These are phyloP conservation scores for Lepilemur septentrionalis DNA, from an alignment of 2,797 vertebrate species.

Conservation along the genomic window DNA sequence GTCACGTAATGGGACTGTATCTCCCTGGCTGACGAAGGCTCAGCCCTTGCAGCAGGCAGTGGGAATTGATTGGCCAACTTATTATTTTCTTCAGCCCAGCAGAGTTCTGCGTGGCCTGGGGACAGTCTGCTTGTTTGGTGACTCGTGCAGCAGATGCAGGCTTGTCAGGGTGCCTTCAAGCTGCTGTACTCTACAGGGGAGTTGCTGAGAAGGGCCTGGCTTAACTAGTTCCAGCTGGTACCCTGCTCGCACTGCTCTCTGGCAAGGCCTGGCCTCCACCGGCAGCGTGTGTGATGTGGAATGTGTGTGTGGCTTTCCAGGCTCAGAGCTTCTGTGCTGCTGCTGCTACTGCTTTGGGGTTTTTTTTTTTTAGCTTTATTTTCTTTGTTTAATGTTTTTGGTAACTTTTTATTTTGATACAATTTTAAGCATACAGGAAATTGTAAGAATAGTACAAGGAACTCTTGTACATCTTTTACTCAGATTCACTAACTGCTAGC, in stretches of 20 bases:
- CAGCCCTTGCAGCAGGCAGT: background rate
- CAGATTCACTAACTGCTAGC: background rate
- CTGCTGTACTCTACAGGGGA: background rate
- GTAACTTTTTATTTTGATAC: conserved; percentile 17
- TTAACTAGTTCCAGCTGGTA: background rate
- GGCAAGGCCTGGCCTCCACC: background rate
- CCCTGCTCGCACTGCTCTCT: background rate
- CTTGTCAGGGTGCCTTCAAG: background rate
- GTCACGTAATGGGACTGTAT: background rate
- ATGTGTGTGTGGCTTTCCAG: background rate
- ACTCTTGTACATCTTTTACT: background rate
- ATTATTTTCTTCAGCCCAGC: background rate
- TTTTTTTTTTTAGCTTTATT: background rate
- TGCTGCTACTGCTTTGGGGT: background rate
- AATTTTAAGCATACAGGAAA: conserved; percentile 14
- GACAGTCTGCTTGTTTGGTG: background rate
- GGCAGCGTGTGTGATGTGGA: background rate
- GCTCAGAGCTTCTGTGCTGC: background rate
- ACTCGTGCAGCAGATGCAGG: background rate
- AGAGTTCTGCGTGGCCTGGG: background rate
- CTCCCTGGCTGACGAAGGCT: conserved; percentile 8
- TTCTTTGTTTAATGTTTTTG: background rate
- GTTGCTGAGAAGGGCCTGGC: background rate
- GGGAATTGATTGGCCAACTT: background rate
- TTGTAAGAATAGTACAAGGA: background rate